phyloP scores from a whole-genome alignment of 2,888 invertebrate genomes.

The Leptinotarsa rubiginosa region DNA sequence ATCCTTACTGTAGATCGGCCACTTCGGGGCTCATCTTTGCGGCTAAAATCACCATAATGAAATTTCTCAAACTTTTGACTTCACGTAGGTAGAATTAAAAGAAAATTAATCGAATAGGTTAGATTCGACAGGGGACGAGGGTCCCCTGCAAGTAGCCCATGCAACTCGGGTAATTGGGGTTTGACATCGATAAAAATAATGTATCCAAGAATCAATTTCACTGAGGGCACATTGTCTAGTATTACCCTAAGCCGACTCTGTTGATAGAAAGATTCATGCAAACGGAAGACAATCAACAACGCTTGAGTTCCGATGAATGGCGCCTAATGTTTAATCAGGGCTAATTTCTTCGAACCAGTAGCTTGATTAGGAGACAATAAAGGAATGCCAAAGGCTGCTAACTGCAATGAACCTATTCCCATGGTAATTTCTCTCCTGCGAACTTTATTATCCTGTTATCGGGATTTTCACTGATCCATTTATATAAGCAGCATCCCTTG shows the following conservation, averaged over 20 bases:
- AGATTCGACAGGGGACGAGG: no score
- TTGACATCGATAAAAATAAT: no score
- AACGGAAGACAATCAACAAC: conserved; percentile 1
- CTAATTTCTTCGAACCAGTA: not conserved
- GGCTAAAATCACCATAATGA: no score
- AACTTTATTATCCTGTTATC: conserved; percentile 6
- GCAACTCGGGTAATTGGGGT: no score
- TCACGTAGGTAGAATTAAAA: no score
- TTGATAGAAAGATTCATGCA: not conserved
- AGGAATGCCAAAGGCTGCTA: not conserved
- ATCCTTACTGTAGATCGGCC: no score
- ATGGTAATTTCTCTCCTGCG: not conserved
- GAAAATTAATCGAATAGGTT: no score
- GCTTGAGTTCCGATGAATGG: conserved; percentile 4
- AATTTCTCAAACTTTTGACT: no score
- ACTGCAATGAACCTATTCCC: not conserved
- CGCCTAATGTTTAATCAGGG: conserved; percentile 2
- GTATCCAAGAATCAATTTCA: no score
- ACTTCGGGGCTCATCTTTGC: no score
- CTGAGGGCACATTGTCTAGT: not conserved
- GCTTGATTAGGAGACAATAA: not conserved
- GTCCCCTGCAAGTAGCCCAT: no score
- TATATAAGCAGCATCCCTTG: not conserved
- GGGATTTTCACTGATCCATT: not conserved
- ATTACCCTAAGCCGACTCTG: not conserved